Percentiles rank a stretch among this genome's conserved stretches.
Evolutionary conservation across 2,888 invertebrate species (phyloP).

Genomic region (Lasioglossum leucozonium): DNA sequence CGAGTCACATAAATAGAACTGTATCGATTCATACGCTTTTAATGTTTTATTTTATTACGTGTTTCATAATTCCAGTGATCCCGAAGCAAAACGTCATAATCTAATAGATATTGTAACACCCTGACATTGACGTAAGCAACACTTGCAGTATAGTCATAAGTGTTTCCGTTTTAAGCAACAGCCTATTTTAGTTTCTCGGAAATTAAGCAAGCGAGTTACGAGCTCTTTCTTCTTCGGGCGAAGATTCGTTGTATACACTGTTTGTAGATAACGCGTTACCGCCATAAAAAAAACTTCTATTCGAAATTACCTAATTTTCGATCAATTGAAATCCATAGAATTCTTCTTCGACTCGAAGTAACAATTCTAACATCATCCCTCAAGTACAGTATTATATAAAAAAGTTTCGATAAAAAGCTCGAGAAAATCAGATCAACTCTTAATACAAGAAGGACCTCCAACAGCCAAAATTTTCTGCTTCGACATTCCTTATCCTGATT

Average conservation of each 20-base stretch:
- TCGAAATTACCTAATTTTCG: background rate
- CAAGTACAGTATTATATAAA: background rate
- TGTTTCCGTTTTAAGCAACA: background rate
- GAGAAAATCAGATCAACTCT: too few relatives aligned
- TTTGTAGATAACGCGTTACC: background rate
- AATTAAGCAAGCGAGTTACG: background rate
- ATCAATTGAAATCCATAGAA: too few relatives aligned
- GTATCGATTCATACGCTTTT: background rate
- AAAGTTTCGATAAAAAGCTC: too few relatives aligned
- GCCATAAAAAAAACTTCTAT: background rate
- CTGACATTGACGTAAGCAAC: background rate
- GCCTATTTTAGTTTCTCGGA: background rate
- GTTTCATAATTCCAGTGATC: background rate
- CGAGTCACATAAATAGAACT: background rate
- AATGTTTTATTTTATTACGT: background rate
- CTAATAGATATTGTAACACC: background rate
- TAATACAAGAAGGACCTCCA: background rate
- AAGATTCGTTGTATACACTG: background rate
- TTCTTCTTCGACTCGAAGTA: background rate
- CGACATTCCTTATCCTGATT: conserved; percentile 11
- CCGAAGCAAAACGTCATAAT: background rate
- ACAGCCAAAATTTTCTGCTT: conserved; percentile 12
- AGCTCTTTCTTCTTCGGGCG: background rate
- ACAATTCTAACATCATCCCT: background rate
- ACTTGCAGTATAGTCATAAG: background rate